Evolutionary conservation across 2,797 vertebrate genomes (phyloP), one percentile per base, ranked within the genome.

Genomic region (Morus bassanus): DNA sequence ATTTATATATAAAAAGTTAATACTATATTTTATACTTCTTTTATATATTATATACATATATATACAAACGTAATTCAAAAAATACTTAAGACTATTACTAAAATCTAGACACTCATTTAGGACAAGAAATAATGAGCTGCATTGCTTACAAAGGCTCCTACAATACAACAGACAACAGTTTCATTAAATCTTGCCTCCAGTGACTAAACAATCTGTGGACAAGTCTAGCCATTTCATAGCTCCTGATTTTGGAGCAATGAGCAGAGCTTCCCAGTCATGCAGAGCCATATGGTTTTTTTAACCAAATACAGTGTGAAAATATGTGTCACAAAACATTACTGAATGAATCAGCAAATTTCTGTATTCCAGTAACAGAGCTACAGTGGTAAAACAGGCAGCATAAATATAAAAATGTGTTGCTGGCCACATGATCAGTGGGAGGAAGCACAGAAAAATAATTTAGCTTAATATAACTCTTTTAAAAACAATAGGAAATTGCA

Each of bases 261-360:
- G 86, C 46, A 73, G 43, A 89, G 67, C 43, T 82, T 67, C 63
- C 33, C 67, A 76, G 50, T 70, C 54, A 69, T 39, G 72, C 68
- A 85, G 68, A 94, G 79, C 64, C 72, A 80, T 60, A 59, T 48
- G 70, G 13, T 11, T 87, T 75, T 59, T 88, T 80, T 85, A 75
- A 78, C 53, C 13, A 80, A 94, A 77, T 48, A 27, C 53, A 61
- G 33, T 64, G 27, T 67, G 83, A 85, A 93, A 95, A 95, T 33
- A 39, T 46, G 88, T 91, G 91, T 69, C 0, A 0, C 79, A 86
- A 95, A 94, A 80, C 43, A 79, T 84, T 64, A 59, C n/a, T 80
- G 48, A 95, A 91, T 86, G 61, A 95, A 84, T 88, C 73, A 76
- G 79, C 93, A 88, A 73, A 86, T 85, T 89, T 68, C 50, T 59